Evolutionary conservation across 2,888 invertebrate species (phyloP).

Genomic region (Petrophora chlorosata): DNA sequence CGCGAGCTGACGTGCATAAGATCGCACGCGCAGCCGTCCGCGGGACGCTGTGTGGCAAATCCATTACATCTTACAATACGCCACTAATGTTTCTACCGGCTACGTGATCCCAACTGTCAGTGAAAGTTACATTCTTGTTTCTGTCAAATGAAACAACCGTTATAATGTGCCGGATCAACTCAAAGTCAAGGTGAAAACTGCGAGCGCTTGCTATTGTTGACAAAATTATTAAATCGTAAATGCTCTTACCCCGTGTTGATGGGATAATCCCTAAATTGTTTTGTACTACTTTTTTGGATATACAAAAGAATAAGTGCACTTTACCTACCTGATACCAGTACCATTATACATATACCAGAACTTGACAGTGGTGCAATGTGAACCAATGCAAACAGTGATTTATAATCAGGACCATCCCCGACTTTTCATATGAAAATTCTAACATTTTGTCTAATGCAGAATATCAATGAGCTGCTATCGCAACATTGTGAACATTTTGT

Average conservation of each 20-base stretch:
- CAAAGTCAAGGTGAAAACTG: too few relatives aligned
- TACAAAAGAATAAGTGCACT: too few relatives aligned
- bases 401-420: too few relatives aligned
- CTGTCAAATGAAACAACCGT: conserved; percentile 57
- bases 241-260: conserved; percentile 12
- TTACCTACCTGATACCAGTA: too few relatives aligned
- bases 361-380: too few relatives aligned
- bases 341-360: too few relatives aligned
- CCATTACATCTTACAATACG: conserved; percentile 61
- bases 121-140: conserved; percentile 67
- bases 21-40: conserved; percentile 46
- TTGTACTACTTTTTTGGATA: too few relatives aligned
- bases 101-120: conserved; percentile 62
- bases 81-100: conserved; percentile 53
- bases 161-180: conserved; percentile 38
- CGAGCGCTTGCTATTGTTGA: conserved; percentile 22
- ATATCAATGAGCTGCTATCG: neutral
- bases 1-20: conserved; percentile 48
- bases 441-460: neutral
- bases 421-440: too few relatives aligned
- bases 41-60: conserved; percentile 54
- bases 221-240: conserved; percentile 16
- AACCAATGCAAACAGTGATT: too few relatives aligned
- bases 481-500: too few relatives aligned
- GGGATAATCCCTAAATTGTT: too few relatives aligned